Evolutionary conservation across 2,797 vertebrate genomes (phyloP).

Genomic region (Brachymystax lenok): DNA sequence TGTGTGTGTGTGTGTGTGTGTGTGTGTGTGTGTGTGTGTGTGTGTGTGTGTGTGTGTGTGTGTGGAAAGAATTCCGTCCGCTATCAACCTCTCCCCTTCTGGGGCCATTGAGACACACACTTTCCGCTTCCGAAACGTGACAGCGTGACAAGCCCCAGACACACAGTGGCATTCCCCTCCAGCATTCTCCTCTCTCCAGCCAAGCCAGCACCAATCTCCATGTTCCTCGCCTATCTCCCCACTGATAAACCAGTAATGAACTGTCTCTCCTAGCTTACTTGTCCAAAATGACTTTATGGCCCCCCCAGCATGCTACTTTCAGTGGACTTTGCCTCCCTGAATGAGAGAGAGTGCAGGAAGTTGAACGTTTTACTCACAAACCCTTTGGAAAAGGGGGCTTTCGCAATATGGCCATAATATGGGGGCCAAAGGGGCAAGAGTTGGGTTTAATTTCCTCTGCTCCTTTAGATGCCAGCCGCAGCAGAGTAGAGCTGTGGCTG

Average conservation of each 20-base stretch:
- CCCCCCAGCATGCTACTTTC: slow-evolving; percentile 63
- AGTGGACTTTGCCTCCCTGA: slow-evolving; percentile 70
- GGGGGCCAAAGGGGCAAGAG: slow-evolving; percentile 18
- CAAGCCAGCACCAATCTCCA: slow-evolving; percentile 61
- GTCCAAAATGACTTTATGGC: background rate
- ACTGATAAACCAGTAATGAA: slow-evolving; percentile 78
- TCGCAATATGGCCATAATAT: slow-evolving; percentile 58
- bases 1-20: background rate
- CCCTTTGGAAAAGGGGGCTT: slow-evolving; percentile 62
- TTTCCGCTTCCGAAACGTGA: slow-evolving; percentile 43
- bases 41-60: background rate
- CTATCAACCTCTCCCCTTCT: slow-evolving; percentile 60
- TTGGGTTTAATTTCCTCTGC: slow-evolving; percentile 51
- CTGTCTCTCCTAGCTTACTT: slow-evolving; percentile 64
- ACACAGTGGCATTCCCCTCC: slow-evolving; percentile 38
- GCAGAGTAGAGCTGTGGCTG: slow-evolving; percentile 28
- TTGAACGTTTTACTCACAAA: slow-evolving; percentile 74
- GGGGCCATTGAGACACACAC: slow-evolving; percentile 37
- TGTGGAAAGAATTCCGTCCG: slow-evolving; percentile 66
- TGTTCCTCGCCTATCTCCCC: slow-evolving; percentile 74
- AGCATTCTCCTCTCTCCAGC: slow-evolving; percentile 67
- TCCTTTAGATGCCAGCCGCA: slow-evolving; percentile 57
- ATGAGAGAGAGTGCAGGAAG: slow-evolving; percentile 11
- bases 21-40: background rate
- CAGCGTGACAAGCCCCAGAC: slow-evolving; percentile 50